These are phyloP conservation scores for Oncorhynchus gorbuscha DNA, from an alignment of 2,113 vertebrate species.

Conservation along the genomic window DNA sequence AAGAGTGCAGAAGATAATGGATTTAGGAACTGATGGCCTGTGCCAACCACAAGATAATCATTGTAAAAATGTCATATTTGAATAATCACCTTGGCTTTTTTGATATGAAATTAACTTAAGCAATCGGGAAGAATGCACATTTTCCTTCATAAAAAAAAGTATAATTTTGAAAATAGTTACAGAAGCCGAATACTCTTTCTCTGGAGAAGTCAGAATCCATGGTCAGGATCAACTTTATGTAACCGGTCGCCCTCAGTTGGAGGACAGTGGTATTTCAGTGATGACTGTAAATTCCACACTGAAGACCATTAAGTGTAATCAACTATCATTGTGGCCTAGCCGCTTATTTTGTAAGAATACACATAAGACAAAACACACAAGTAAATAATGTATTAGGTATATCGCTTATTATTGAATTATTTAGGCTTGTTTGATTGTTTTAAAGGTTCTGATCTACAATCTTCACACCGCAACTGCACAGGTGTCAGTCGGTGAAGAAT, in stretches of 20 bases:
- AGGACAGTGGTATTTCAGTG: conserved; percentile 27
- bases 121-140: background rate
- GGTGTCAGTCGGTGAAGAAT: too few species aligned
- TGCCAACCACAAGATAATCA: background rate
- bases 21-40: background rate
- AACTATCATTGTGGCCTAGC: too few species aligned
- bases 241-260: conserved; percentile 63
- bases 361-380: too few species aligned
- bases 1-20: background rate
- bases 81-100: background rate
- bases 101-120: background rate
- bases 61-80: background rate
- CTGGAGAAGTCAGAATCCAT: conserved; percentile 26
- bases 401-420: too few species aligned
- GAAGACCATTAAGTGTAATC: background rate
- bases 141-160: too few species aligned
- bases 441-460: too few species aligned
- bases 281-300: background rate
- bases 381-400: too few species aligned
- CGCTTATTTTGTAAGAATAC: background rate
- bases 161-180: conserved; percentile 16
- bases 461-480: too few species aligned
- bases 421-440: too few species aligned
- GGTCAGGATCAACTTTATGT: conserved; percentile 40
- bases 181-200: conserved; percentile 26